Evolutionary conservation across 2,113 vertebrate species (phyloP), one percentile per base, ranked within the genome.

Genomic region (Natator depressus): DNA sequence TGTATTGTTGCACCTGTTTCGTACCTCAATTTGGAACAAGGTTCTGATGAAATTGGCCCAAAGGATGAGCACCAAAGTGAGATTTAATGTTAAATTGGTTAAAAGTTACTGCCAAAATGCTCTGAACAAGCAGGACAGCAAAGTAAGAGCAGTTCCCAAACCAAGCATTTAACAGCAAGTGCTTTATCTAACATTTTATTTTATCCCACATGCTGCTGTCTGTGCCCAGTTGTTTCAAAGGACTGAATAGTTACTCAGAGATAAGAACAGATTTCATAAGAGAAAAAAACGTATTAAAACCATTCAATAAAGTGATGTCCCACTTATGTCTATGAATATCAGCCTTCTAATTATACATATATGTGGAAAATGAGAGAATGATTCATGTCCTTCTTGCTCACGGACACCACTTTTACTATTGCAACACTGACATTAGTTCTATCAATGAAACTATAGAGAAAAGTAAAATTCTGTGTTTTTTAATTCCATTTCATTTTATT

Each of bases 261-360:
- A 92, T 46, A 90, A 79, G 55, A 88, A 93, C 54, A 92, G 69
- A 92, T 86, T 79, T 95, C 65, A 72, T 88, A 14, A 91, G 94
- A 82, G 78, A 94, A 92, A 91, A 65, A 5, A 88, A 53, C 65
- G 88, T 93, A 95, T 95, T 95, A 90, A 95, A 95, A 57, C 22
- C 50, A 94, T 95, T 95, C 93, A 72, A 89, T 95, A 94, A 53
- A 88, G 62, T 85, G 5, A 2, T 12, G 2, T 81, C 91, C 49
- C 27, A 5, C 17, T 90, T 42, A 51, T 46, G 31, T n/a, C 81
- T 94, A 14, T 47, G 24, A 95, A 87, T 79, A 95, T 19, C 29
- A 88, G 8, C 5, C 35, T 93, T 92, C 93, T 93, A 50, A 76
- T 86, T 89, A 75, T 35, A 89, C 22, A 1, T 35, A 2, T 42